A percentile compares a stretch with the other conserved stretches of the same genome.
Evolutionary conservation across 2,888 invertebrate species (phyloP).

Genomic region (Caenorhabditis zanzibari): DNA sequence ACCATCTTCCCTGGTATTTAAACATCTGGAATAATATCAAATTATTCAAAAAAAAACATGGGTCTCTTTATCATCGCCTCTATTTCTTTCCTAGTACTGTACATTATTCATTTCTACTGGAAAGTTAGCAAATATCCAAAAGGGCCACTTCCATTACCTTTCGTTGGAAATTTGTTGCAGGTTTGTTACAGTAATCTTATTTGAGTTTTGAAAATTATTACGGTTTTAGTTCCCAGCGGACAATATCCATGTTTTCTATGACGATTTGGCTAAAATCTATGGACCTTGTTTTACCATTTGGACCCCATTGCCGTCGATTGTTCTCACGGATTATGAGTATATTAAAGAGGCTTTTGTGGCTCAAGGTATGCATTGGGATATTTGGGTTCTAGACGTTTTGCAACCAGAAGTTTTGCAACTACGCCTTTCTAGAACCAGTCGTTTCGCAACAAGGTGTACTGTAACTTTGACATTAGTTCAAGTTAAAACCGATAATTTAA

Average conservation of each 20-base stretch:
- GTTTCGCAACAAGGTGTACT: no score
- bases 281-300: conserved; percentile 76
- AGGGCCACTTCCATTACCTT: conserved; percentile 67
- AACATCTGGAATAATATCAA: not conserved
- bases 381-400: no score
- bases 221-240: conserved; percentile 52
- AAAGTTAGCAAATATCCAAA: conserved; percentile 67
- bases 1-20: not conserved
- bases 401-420: no score
- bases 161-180: conserved; percentile 64
- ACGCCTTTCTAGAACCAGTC: no score
- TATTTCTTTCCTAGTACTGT: not conserved
- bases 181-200: no score
- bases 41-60: not conserved
- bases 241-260: conserved; percentile 44
- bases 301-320: conserved; percentile 66
- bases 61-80: not conserved
- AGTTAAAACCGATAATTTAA: no score
- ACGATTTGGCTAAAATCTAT: conserved; percentile 67
- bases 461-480: no score
- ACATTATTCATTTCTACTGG: conserved; percentile 57
- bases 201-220: not conserved
- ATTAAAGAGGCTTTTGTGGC: conserved; percentile 70
- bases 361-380: conserved; percentile 24
- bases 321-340: conserved; percentile 69